Percentiles rank a stretch among this genome's conserved stretches.
phyloP scores from a whole-genome alignment of 2,888 invertebrate genomes.

The Pemphredon lugubris region DNA sequence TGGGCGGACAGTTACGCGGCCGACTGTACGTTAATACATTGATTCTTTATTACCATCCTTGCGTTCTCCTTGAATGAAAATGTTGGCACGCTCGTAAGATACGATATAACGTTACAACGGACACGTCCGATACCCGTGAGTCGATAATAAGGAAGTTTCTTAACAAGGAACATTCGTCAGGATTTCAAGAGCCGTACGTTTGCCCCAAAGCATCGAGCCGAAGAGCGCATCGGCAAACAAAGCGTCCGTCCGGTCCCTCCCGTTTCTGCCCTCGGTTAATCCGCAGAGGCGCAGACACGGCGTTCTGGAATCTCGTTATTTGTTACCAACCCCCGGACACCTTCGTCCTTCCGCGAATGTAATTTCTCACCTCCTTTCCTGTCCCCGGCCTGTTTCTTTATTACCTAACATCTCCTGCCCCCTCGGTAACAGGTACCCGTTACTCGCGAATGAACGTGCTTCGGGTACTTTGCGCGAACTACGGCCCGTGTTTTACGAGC shows the following conservation, averaged over 20 bases:
- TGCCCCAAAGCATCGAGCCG: conserved; percentile 3
- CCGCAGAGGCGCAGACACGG: conserved; percentile 2
- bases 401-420: neutral
- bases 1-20: too few relatives aligned
- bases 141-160: too few relatives aligned
- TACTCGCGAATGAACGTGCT: neutral
- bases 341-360: neutral
- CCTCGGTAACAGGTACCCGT: neutral
- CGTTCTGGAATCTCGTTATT: conserved; percentile 36
- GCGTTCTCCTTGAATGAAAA: too few relatives aligned
- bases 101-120: too few relatives aligned
- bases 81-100: too few relatives aligned
- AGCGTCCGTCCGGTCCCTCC: conserved; percentile 9
- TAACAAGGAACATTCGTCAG: conserved; percentile 44
- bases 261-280: conserved; percentile 11
- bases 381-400: conserved; percentile 9
- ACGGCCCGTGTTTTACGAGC: neutral
- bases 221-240: conserved; percentile 28
- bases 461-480: too few relatives aligned
- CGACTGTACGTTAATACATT: too few relatives aligned
- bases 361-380: conserved; percentile 2
- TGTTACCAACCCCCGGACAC: neutral
- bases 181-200: conserved; percentile 17
- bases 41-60: too few relatives aligned
- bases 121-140: too few relatives aligned